A percentile compares a stretch with the other conserved stretches of the same genome.
These are phyloP conservation scores for Aporrectodea caliginosa DNA, from an alignment of 1,140 invertebrate genomes.

Conservation along the genomic window DNA sequence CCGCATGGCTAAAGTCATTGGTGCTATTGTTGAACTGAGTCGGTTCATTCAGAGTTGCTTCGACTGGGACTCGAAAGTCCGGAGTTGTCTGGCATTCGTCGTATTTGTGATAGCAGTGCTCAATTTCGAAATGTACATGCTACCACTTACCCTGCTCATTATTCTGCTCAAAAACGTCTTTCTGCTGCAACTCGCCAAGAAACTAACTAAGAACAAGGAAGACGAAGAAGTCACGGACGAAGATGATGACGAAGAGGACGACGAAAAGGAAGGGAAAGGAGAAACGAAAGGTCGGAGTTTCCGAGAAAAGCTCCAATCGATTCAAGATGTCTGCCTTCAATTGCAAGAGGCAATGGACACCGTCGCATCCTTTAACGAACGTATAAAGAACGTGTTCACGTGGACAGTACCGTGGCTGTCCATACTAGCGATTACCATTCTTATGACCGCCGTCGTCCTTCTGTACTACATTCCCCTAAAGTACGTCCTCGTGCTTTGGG, in stretches of 20 bases:
- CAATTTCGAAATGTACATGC: constrained; percentile 30
- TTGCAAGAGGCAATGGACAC: constrained; percentile 84
- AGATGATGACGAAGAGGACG: neutral
- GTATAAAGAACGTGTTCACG: constrained; percentile 92
- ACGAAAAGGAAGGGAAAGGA: neutral
- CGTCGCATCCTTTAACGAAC: constrained; percentile 84
- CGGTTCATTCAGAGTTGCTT: constrained; percentile 93
- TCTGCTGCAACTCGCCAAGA: constrained; percentile 12
- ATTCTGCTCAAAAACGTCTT: constrained; percentile 31
- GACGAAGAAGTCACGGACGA: neutral
- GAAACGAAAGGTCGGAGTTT: constrained; percentile 80
- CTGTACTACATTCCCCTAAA: constrained; percentile 87
- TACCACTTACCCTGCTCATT: constrained; percentile 28
- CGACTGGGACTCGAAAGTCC: constrained; percentile 90
- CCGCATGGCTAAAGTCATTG: constrained; percentile 81
- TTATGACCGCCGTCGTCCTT: constrained; percentile 68
- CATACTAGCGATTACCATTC: constrained; percentile 77
- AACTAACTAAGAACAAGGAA: neutral
- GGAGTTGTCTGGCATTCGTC: constrained; percentile 80
- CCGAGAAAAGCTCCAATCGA: constrained; percentile 85
- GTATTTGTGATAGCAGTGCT: constrained; percentile 47
- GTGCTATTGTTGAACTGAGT: constrained; percentile 81
- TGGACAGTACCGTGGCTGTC: constrained; percentile 96
- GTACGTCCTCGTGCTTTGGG: constrained; percentile 91
- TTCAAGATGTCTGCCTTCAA: constrained; percentile 88